Base-by-base conservation (phyloP, 2,113 vertebrate genomes). In the Pseudorhombus dupliciocellatus region DNA sequence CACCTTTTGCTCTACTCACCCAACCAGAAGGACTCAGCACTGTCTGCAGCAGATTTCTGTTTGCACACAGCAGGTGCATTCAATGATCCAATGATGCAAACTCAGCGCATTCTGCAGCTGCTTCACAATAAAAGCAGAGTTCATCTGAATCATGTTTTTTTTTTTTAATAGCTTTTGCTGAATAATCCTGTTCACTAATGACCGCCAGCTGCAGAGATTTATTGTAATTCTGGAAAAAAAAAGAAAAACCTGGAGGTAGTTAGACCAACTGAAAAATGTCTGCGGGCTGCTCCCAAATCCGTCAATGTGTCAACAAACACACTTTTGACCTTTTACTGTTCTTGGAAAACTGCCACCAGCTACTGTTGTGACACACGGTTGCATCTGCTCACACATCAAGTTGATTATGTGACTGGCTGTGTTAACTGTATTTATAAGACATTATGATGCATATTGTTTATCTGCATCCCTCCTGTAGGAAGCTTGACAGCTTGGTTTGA, bases 131-230 rank as follows among this genome's bases (percentile, higher is more conserved):
- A 28, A 77, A 46, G 4, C 25, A 51, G 56, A 28, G 20, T 67
- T 56, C 10, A 71, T 64, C 18, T 40, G 58, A 74, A 22, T 70
- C 31, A 37, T 31, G 16, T 66, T 48, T 46, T 55, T 50, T 42
- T n/a, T 24, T 15, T 34, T 22, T n/a, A 37, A 37, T 22, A n/a
- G 37, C 0, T 21, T 12, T 48, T 31, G 52, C 25, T 37, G 10
- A 14, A 8, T 57, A 22, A 51, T 20, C 28, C 24, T 24, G 5
- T 34, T 52, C 7, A 22, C n/a, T 52, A 25, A 76, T 46, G 7
- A 11, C 52, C 12, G 16, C 55, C 37, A 48, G 30, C n/a, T 21
- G 31, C 50, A 60, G 58, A 70, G n/a, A 18, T 6, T 54, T 5
- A 25, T 67, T 2, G 46, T 62, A 15, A 46, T 30, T 11, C 12